phyloP scores from a whole-genome alignment of 92 coral and sea anemone genomes.

The Heliopora coerulea region DNA sequence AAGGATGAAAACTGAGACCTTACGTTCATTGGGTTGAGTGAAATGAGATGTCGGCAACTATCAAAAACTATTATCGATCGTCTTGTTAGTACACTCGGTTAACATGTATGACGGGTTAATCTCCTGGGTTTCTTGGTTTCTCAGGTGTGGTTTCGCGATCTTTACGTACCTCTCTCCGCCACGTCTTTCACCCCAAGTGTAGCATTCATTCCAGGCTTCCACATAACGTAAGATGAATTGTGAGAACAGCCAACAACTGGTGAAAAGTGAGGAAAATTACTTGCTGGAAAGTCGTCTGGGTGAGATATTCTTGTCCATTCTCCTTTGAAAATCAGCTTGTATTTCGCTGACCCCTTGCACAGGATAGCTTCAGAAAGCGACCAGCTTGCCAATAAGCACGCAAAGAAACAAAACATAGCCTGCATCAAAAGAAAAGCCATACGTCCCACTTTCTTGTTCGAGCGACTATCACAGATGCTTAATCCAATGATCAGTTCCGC shows the following conservation, averaged over 20 bases:
- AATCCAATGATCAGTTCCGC: too few relatives aligned
- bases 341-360: slow-evolving; percentile 31
- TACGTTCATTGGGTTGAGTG: too few relatives aligned
- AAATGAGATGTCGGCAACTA: too few relatives aligned
- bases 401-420: neutral
- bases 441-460: too few relatives aligned
- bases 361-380: neutral
- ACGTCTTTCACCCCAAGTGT: slow-evolving; percentile 6
- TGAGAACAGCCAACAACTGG: slow-evolving; percentile 43
- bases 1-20: too few relatives aligned
- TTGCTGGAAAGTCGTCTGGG: slow-evolving; percentile 24
- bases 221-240: slow-evolving; percentile 37
- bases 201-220: slow-evolving; percentile 37
- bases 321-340: slow-evolving; percentile 20
- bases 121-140: too few relatives aligned
- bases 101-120: too few relatives aligned
- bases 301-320: slow-evolving; percentile 32
- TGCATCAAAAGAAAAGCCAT: too few relatives aligned
- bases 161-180: slow-evolving; percentile 37
- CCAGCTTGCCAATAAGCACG: neutral
- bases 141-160: too few relatives aligned
- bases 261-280: slow-evolving; percentile 30
- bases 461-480: too few relatives aligned
- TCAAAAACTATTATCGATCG: too few relatives aligned
- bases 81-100: too few relatives aligned